phyloP scores from a whole-genome alignment of 2,113 vertebrate genomes.

The Pelvicachromis taeniatus region DNA sequence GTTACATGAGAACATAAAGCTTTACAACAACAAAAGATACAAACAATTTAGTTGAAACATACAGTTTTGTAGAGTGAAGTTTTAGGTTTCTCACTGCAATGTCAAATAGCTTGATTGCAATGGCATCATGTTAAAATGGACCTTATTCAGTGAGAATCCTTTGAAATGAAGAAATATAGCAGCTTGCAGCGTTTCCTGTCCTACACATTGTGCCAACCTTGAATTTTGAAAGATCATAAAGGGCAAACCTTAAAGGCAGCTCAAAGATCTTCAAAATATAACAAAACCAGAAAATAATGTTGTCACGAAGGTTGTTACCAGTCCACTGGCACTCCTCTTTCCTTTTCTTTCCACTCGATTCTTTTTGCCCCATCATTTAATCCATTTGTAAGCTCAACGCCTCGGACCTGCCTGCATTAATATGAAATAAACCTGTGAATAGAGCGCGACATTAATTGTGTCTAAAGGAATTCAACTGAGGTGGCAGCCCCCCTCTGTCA shows the following conservation, averaged over 20 bases:
- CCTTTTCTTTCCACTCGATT: neutral
- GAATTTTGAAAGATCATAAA: neutral
- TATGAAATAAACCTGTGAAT: constrained; percentile 50
- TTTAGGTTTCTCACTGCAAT: neutral
- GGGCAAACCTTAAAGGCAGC: neutral
- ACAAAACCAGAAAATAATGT: neutral
- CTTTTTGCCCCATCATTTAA: constrained; percentile 19
- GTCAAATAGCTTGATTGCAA: neutral
- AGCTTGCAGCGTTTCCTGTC: neutral
- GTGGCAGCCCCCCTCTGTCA: constrained; percentile 35
- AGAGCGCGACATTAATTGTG: constrained; percentile 30
- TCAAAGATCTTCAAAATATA: neutral
- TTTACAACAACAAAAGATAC: too few species aligned
- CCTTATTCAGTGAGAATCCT: neutral
- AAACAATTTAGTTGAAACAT: too few species aligned
- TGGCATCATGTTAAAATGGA: neutral
- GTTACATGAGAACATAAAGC: too few species aligned
- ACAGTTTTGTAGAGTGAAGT: neutral
- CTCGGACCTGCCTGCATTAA: constrained; percentile 22
- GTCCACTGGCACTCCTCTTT: neutral
- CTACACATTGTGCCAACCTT: neutral
- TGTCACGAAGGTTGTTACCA: neutral
- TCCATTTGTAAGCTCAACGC: constrained; percentile 37
- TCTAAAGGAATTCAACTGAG: constrained; percentile 49
- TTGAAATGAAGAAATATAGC: neutral